phyloP scores from a whole-genome alignment of 1,140 invertebrate genomes.

The Ceratina australensis region DNA sequence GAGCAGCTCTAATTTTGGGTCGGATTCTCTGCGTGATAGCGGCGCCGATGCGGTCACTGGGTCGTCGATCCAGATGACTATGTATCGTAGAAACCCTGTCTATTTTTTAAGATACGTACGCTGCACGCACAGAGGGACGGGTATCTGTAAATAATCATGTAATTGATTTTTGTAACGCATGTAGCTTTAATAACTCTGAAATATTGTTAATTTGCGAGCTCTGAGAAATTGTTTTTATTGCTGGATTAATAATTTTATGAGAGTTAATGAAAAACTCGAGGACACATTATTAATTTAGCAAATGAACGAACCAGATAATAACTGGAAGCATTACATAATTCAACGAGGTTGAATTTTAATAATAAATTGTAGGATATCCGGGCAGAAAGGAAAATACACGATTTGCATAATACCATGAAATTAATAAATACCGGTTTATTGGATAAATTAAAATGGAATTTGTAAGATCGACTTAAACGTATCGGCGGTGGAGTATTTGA shows the following conservation, averaged over 20 bases:
- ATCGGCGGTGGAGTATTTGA: not conserved
- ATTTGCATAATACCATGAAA: not conserved
- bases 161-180: not conserved
- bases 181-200: not conserved
- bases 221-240: not conserved
- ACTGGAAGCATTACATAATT: not conserved
- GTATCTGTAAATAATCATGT: not conserved
- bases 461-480: not conserved
- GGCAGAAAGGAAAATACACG: too few species aligned
- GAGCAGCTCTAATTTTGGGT: not conserved
- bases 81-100: not conserved
- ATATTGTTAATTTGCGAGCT: conserved; percentile 10
- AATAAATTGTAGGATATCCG: not conserved
- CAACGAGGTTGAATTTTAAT: not conserved
- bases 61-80: not conserved
- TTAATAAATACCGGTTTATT: too few species aligned
- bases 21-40: conserved; percentile 1
- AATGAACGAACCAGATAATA: not conserved
- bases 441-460: not conserved
- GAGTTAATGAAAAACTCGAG: not conserved
- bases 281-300: not conserved
- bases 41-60: not conserved
- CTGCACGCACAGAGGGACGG: too few species aligned
- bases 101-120: too few species aligned
- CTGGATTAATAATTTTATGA: not conserved